phyloP scores from a whole-genome alignment of 2,113 vertebrate genomes.

The Indicator indicator region DNA sequence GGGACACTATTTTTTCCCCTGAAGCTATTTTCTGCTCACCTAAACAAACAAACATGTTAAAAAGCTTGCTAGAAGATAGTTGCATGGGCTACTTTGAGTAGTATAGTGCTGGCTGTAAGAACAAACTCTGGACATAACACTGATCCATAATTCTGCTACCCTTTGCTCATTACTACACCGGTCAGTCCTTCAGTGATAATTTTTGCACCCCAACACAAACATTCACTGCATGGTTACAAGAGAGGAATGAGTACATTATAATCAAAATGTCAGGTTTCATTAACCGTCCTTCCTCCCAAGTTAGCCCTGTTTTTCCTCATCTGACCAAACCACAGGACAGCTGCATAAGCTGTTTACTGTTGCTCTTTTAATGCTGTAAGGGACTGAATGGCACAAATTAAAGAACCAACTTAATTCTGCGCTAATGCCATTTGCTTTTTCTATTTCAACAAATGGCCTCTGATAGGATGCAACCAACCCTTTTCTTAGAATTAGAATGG shows the following conservation, averaged over 20 bases:
- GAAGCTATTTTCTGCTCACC: neutral
- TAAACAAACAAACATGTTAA: neutral
- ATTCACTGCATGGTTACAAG: neutral
- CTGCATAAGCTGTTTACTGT: neutral
- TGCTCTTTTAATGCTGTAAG: neutral
- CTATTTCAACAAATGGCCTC: neutral
- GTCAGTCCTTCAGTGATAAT: neutral
- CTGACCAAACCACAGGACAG: neutral
- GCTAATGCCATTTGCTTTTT: neutral
- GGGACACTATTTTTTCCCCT: neutral
- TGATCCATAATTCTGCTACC: neutral
- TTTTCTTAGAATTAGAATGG: neutral
- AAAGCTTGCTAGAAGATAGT: neutral
- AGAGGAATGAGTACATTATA: neutral
- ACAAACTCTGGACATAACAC: accelerated
- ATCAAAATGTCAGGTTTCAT: neutral
- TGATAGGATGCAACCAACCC: neutral
- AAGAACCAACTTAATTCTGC: neutral
- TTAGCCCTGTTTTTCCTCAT: neutral
- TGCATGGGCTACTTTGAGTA: neutral
- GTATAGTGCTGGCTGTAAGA: neutral
- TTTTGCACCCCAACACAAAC: neutral
- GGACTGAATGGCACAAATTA: neutral
- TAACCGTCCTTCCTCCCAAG: neutral
- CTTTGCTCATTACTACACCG: neutral